Conservation (phyloP, 2,888 invertebrate species). For the Notodonta ziczac region DNA sequence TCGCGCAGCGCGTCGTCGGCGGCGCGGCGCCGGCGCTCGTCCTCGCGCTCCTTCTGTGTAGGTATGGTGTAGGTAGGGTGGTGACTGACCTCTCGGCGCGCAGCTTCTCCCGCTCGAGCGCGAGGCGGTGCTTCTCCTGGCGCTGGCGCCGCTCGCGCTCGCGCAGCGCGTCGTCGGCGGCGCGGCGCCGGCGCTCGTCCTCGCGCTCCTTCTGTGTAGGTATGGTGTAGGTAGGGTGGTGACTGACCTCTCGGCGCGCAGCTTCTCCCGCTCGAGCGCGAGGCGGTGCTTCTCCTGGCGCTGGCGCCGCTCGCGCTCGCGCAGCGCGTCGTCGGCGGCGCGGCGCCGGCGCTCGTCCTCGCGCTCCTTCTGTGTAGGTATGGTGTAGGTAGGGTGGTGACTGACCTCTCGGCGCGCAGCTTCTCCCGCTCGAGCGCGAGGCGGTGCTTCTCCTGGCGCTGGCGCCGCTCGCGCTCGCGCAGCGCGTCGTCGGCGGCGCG, state of each 20-base stretch:
- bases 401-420: slow-evolving; percentile 88
- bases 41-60: no score
- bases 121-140: slow-evolving; percentile 92
- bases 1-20: slow-evolving; percentile 91
- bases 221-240: no score
- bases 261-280: slow-evolving; percentile 91
- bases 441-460: slow-evolving; percentile 93
- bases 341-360: slow-evolving; percentile 93
- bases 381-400: neutral
- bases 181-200: slow-evolving; percentile 91
- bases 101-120: slow-evolving; percentile 91
- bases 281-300: slow-evolving; percentile 93
- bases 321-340: slow-evolving; percentile 90
- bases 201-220: slow-evolving; percentile 86
- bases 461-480: slow-evolving; percentile 91
- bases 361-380: slow-evolving; percentile 79
- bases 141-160: slow-evolving; percentile 93
- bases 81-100: slow-evolving; percentile 86
- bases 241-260: slow-evolving; percentile 87
- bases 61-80: no score
- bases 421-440: slow-evolving; percentile 93
- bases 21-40: slow-evolving; percentile 91
- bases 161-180: slow-evolving; percentile 90
- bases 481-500: slow-evolving; percentile 91
- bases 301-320: slow-evolving; percentile 92